A percentile compares a stretch with the other conserved stretches of the same genome.
These are phyloP conservation scores for Periophthalmodon schlosseri DNA, from an alignment of 2,113 vertebrate species.

Conservation along the genomic window DNA sequence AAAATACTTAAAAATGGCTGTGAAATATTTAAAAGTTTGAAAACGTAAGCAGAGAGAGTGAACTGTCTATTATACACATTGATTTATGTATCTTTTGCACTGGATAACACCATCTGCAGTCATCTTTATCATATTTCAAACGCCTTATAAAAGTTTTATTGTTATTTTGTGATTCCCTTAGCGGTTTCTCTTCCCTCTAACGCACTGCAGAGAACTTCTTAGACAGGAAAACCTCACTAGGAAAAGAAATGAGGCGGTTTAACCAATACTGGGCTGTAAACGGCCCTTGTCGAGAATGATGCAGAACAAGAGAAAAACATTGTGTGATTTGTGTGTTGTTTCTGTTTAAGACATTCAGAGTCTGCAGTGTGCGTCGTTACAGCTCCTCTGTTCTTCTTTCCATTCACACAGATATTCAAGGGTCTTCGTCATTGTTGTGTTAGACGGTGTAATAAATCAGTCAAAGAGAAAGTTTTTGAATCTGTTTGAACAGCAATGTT, in stretches of 20 bases:
- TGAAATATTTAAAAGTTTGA: neutral
- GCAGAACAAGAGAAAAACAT: neutral
- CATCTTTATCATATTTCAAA: neutral
- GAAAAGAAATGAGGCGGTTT: neutral
- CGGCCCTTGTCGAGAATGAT: neutral
- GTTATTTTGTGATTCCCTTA: neutral
- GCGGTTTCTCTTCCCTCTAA: neutral
- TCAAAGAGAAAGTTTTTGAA: neutral
- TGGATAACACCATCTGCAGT: too few relatives aligned
- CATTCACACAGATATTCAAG: neutral
- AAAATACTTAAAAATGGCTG: too few relatives aligned
- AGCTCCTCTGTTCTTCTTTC: neutral
- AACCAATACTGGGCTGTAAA: neutral
- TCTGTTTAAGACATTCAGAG: neutral
- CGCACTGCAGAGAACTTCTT: neutral
- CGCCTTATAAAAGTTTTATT: slow-evolving; percentile 2
- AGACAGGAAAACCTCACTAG: neutral
- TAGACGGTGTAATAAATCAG: neutral
- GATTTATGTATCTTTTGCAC: neutral
- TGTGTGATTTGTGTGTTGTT: neutral
- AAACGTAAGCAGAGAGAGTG: neutral
- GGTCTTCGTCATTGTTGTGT: neutral
- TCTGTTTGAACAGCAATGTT: neutral
- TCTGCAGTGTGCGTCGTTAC: neutral
- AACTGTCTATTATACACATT: neutral